Conservation (phyloP, 1,140 invertebrate genomes). For the Oncopodura yosiiana region DNA sequence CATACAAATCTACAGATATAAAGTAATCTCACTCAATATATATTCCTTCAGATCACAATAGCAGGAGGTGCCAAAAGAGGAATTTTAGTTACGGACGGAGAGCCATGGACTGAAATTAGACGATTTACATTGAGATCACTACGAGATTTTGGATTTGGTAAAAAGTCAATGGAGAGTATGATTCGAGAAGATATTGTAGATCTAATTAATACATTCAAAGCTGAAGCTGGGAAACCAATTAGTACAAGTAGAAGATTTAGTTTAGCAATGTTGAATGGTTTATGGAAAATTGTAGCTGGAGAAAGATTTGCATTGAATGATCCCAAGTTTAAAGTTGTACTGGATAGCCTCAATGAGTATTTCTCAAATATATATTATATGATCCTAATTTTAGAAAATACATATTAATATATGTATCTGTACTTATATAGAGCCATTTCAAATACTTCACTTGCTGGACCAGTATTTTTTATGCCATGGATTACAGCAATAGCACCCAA, state of each 20-base stretch:
- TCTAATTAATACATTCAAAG: neutral
- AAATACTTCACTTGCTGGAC: no score
- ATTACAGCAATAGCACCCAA: slow-evolving; percentile 9
- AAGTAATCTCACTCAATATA: no score
- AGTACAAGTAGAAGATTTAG: neutral
- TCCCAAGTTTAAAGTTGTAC: slow-evolving; percentile 2
- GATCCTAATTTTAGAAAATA: no score
- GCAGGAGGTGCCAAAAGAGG: no score
- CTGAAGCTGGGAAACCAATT: slow-evolving; percentile 4
- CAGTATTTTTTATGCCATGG: slow-evolving; percentile 9
- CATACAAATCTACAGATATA: no score
- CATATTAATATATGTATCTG: no score
- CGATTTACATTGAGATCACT: slow-evolving; percentile 12
- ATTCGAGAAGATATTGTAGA: slow-evolving; percentile 9
- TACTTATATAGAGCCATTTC: no score
- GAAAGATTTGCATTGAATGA: neutral
- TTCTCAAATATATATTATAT: no score
- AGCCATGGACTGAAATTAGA: slow-evolving; percentile 20
- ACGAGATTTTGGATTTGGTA: slow-evolving; percentile 17
- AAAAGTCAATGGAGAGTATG: slow-evolving; percentile 1
- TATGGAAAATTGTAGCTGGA: slow-evolving; percentile 11
- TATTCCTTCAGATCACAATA: no score
- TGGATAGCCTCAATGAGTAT: no score
- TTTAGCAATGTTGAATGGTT: slow-evolving; percentile 1
- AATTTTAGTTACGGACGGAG: slow-evolving; percentile 19